Evolutionary conservation across 1,140 invertebrate genomes (phyloP).

Genomic region (Uloborus diversus): DNA sequence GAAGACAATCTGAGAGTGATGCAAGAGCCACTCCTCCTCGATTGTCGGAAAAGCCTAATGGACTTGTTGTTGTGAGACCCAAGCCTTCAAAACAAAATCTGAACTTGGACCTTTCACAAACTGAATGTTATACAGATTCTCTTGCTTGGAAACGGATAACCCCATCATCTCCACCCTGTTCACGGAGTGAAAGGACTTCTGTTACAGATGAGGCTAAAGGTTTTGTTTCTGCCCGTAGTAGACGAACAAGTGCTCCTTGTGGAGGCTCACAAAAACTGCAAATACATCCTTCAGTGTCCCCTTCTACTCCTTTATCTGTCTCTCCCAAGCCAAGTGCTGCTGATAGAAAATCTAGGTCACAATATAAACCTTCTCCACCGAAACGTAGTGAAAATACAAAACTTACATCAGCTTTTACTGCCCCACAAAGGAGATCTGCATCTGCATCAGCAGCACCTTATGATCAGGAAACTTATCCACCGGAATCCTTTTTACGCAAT

Average conservation of each 20-base stretch:
- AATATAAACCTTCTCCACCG: slow-evolving; percentile 59
- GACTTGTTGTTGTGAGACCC: slow-evolving; percentile 36
- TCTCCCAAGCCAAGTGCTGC: slow-evolving; percentile 18
- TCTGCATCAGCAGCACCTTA: slow-evolving; percentile 43
- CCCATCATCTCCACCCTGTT: neutral
- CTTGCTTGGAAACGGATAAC: neutral
- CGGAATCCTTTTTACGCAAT: slow-evolving; percentile 84
- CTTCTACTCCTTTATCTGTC: neutral
- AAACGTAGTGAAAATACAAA: slow-evolving; percentile 72
- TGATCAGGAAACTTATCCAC: slow-evolving; percentile 68
- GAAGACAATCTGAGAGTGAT: slow-evolving; percentile 48
- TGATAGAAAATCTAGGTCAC: slow-evolving; percentile 46
- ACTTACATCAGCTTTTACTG: slow-evolving; percentile 58
- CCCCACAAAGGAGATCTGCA: slow-evolving; percentile 42
- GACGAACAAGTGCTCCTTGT: slow-evolving; percentile 43
- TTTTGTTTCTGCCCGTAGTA: neutral
- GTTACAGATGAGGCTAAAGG: neutral
- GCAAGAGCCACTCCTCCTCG: slow-evolving; percentile 38
- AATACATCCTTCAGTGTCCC: slow-evolving; percentile 28
- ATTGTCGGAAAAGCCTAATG: slow-evolving; percentile 24
- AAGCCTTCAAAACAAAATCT: slow-evolving; percentile 44
- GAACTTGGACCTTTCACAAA: slow-evolving; percentile 29
- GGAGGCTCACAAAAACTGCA: slow-evolving; percentile 71
- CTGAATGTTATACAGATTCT: too few relatives aligned
- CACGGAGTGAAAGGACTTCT: slow-evolving; percentile 10